Evolutionary conservation across 2,888 invertebrate genomes (phyloP).

Genomic region (Agrotis segetum): DNA sequence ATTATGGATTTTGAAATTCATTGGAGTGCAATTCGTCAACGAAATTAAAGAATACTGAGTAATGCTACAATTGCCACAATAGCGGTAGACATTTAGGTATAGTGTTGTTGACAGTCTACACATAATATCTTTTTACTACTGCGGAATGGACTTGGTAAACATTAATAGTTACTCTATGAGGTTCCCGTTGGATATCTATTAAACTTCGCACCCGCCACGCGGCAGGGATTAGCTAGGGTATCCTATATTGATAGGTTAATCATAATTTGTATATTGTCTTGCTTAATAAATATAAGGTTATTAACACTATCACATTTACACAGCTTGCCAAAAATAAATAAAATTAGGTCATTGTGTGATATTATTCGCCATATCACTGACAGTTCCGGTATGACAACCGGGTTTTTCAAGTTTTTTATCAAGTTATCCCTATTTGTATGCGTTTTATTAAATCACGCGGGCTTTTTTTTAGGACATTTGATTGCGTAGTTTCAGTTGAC

Average conservation of each 20-base stretch:
- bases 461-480: no score
- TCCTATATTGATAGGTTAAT: not conserved
- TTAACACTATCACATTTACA: not conserved
- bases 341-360: conserved; percentile 26
- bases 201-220: no score
- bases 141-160: no score
- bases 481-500: no score
- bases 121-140: no score
- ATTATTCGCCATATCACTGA: conserved; percentile 43
- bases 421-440: conserved; percentile 2
- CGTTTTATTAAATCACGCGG: no score
- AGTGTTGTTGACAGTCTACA: no score
- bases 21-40: not conserved
- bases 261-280: conserved; percentile 1
- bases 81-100: no score
- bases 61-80: not conserved
- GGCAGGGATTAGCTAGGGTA: no score
- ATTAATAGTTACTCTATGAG: no score
- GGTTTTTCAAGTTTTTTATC: conserved; percentile 41
- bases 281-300: not conserved
- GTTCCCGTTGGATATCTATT: no score
- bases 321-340: conserved; percentile 36
- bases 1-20: not conserved
- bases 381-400: conserved; percentile 50
- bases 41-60: not conserved